Conservation (phyloP, 2,113 vertebrate genomes). For the Irena cyanogastra region DNA sequence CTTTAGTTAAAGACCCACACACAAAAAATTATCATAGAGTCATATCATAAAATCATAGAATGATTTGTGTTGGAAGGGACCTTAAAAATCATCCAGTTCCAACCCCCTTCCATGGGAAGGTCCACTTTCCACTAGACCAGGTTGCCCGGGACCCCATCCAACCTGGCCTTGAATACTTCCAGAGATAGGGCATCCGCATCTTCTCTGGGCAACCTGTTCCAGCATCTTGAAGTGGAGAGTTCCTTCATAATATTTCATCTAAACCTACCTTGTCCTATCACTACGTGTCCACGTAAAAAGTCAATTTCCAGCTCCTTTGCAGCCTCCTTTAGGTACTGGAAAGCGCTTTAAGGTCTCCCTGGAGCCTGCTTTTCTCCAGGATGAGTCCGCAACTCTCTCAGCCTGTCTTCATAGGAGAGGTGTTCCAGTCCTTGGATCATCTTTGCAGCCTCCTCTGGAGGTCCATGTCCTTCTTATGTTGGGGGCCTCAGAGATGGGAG, state of each 20-base stretch:
- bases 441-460: not conserved
- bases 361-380: not conserved
- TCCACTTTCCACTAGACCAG: not conserved
- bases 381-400: not conserved
- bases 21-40: not conserved
- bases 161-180: too few relatives aligned
- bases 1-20: not conserved
- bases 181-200: not conserved
- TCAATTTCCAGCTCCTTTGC: not conserved
- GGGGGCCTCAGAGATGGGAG: not conserved
- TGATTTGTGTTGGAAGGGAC: not conserved
- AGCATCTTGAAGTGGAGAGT: not conserved
- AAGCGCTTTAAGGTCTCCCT: not conserved
- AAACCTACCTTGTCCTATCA: not conserved
- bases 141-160: not conserved
- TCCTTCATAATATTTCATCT: not conserved
- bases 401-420: not conserved
- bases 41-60: not conserved
- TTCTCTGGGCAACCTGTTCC: not conserved
- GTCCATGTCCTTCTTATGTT: rapidly evolving
- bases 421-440: not conserved
- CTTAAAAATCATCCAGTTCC: not conserved
- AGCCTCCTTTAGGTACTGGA: not conserved
- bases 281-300: not conserved
- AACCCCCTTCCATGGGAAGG: not conserved